Base-by-base conservation (phyloP, 2,797 vertebrate genomes). In the Phyllotis vaccarum region DNA sequence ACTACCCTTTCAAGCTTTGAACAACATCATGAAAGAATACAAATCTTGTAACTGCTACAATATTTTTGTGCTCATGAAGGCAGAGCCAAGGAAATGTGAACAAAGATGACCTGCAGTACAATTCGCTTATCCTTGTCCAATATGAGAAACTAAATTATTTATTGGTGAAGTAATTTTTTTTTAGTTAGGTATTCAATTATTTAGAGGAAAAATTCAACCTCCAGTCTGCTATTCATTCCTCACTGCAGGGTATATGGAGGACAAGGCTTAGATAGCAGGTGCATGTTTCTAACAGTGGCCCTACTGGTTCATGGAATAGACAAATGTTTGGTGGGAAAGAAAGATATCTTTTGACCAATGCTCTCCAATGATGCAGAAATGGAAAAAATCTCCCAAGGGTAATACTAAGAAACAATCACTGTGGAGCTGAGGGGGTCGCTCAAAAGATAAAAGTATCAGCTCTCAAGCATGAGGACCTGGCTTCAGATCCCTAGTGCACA, bases 131-230 rank as follows among this genome's bases (percentile, higher is more conserved):
- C 56, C 56, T 90, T 34, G 49, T 37, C 43, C 64, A 60, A 52
- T 46, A 5, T 74, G 40, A 94, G 31, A 56, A 92, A 92, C 46
- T 46, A 49, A 78, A 60, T 70, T 49, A 10, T 94, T 91, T 62
- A 76, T 78, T 81, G 17, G 19, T 74, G 74, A 94, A 78, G 72
- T 75, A 11, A 82, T 43, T 92, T 79, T 72, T 72, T 95, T 70
- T 92, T 27, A 86, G 62, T 62, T 95, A 80, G 19, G 24, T 92
- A 78, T 82, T 93, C n/a, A 78, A 21, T 70, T 90, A 80, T 64
- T 75, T 93, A 29, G 6, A 94, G 78, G 72, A 46, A 34, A 90
- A 60, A 91, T 27, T 62, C 60, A 72, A 5, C 27, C 17, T 95
- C 68, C 56, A 58, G 17, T 86, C 5, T 74, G 3, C 74, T 56